Conservation (phyloP, 92 coral and sea anemone species). For the Chrysogorgia sp. region DNA sequence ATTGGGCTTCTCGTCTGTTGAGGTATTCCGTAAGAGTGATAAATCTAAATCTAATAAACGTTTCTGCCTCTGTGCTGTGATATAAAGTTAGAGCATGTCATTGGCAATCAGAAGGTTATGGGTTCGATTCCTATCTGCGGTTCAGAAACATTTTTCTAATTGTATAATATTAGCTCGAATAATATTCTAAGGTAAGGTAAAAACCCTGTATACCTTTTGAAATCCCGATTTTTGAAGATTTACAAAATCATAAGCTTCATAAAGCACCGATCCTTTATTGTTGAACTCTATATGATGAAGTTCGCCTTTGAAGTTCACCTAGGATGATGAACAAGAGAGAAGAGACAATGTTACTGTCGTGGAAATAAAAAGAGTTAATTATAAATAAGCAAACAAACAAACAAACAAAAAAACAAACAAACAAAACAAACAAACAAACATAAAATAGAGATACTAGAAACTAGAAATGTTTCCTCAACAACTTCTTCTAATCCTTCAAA, state of each 20-base stretch:
- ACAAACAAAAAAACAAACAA: too few species aligned
- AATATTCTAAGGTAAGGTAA: background rate
- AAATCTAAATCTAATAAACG: too few species aligned
- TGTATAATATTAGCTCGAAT: background rate
- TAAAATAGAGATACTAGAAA: too few species aligned
- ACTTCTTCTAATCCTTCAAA: background rate
- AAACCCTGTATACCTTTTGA: slow-evolving; percentile 39
- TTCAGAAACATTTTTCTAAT: background rate
- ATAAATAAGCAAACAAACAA: too few species aligned
- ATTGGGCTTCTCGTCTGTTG: too few species aligned
- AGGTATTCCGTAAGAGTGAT: too few species aligned
- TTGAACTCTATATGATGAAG: slow-evolving; percentile 59
- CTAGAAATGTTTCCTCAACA: background rate
- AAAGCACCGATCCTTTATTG: slow-evolving; percentile 56
- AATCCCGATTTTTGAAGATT: slow-evolving; percentile 82
- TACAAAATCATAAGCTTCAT: slow-evolving; percentile 70
- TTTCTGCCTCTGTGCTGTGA: too few species aligned
- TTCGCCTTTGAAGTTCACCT: slow-evolving; percentile 71
- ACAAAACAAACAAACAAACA: too few species aligned
- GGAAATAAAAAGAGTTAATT: too few species aligned
- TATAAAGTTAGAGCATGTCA: too few species aligned
- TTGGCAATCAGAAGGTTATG: too few species aligned
- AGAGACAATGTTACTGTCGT: background rate
- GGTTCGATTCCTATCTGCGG: too few species aligned
- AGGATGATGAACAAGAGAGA: slow-evolving; percentile 39